phyloP scores from a whole-genome alignment of 2,888 invertebrate species.

The Diplolepis rosae region DNA sequence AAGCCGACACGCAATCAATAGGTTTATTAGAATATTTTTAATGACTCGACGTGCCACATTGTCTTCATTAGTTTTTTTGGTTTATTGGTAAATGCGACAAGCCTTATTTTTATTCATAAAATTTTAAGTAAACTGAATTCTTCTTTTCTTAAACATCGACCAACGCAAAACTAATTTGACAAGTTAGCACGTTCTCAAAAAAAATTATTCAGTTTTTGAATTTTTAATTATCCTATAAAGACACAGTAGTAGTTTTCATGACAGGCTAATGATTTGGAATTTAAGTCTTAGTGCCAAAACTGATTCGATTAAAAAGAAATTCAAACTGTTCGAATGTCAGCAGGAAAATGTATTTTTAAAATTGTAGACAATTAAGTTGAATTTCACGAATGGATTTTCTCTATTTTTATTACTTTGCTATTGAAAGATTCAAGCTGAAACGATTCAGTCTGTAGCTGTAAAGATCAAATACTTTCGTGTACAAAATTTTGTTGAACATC shows the following conservation, averaged over 20 bases:
- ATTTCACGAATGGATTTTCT: neutral
- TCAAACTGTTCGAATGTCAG: no score
- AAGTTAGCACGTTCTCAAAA: no score
- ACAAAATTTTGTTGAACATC: neutral
- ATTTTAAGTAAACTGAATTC: no score
- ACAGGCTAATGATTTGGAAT: neutral
- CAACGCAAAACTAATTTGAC: no score
- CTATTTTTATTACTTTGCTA: no score
- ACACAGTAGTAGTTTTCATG: neutral
- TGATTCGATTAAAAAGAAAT: neutral
- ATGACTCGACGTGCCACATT: neutral
- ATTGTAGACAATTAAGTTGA: neutral
- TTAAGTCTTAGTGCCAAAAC: neutral
- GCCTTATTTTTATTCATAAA: neutral
- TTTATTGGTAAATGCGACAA: neutral
- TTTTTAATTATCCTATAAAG: neutral
- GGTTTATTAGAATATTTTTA: slow-evolving; percentile 1
- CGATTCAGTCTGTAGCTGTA: neutral
- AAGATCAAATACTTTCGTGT: slow-evolving; percentile 19
- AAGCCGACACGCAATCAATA: neutral
- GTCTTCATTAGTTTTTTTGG: neutral
- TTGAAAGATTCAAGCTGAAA: slow-evolving; percentile 38
- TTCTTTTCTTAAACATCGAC: neutral
- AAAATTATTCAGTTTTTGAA: neutral
- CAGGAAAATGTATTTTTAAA: neutral